Base-by-base conservation (phyloP, 2,888 invertebrate genomes). In the Agonopterix heracliana region DNA sequence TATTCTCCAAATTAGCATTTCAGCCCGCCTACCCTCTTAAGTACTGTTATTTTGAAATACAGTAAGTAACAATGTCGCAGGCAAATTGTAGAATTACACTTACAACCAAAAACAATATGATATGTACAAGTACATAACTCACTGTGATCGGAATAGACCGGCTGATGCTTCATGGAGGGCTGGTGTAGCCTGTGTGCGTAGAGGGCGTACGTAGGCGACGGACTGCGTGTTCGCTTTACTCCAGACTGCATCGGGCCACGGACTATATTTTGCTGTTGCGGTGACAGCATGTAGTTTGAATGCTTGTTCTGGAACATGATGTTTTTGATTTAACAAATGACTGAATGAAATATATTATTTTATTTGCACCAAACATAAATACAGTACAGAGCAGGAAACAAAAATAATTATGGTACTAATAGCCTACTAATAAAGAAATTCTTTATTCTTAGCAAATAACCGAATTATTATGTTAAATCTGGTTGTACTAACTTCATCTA, bases 131-230 rank as follows among this genome's bases (percentile, higher is more conserved):
- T 26, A 26, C 26, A 26, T 26, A 40, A 74, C 81, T 80, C 74
- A 92, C 91, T 90, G 70, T 92, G 92, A 66, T 93, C 93, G 10
- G 90, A 87, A 60, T 91, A 89, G 9, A 91, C 83, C 12, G 68
- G 68, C 48, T 88, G 88, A 49, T 87, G 88, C 55, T 89, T 89
- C 77, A 87, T 83, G 0, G 74, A 77, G 1, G 78, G 83, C 40
- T 82, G 88, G 51, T 86, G 87, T 36, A 85, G 53, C 7, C 87
- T 68, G 54, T 88, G 87, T 0, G 83, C 63, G 55, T 87, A 84
- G 34, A 86, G 61, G 1, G 86, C 77, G 55, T 89, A 89, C 0
- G 90, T 90, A 0, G 91, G 91, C 2, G 91, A 91, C 0, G 91
- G 91, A 52, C 90, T 91, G 11, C 91, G 86, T 1, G 81, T 84